Conservation (phyloP, 2,888 invertebrate genomes). For the Gari tellinella region DNA sequence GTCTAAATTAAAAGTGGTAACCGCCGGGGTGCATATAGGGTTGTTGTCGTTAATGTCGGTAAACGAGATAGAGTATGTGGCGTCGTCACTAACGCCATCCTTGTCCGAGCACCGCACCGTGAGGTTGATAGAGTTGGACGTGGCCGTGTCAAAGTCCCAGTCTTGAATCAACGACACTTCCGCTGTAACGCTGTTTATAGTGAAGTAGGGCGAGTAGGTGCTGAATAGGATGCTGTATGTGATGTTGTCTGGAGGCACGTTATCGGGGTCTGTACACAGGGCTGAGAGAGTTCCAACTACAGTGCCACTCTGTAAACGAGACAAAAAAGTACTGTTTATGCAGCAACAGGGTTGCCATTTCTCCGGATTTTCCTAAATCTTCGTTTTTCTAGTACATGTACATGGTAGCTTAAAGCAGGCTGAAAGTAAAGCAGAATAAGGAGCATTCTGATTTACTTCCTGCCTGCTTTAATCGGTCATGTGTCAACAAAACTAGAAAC, state of each 20-base stretch:
- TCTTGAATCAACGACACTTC: conserved; percentile 21
- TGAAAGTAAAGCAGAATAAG: too few species aligned
- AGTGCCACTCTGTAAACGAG: conserved; percentile 30
- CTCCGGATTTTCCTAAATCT: too few species aligned
- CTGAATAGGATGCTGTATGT: conserved; percentile 44
- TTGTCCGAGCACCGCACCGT: conserved; percentile 50
- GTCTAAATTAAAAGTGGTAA: conserved; percentile 25
- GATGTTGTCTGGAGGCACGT: conserved; percentile 24
- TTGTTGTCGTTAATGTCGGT: conserved; percentile 55
- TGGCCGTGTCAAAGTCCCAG: conserved; percentile 45
- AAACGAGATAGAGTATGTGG: conserved; percentile 29
- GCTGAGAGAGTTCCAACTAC: conserved; percentile 34
- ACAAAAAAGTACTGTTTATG: too few species aligned
- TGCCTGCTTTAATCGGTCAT: too few species aligned
- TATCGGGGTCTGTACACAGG: conserved; percentile 48
- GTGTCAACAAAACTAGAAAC: too few species aligned
- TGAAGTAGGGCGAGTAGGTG: conserved; percentile 38
- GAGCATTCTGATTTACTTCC: too few species aligned
- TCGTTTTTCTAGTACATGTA: too few species aligned
- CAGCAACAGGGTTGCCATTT: too few species aligned
- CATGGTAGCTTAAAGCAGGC: too few species aligned
- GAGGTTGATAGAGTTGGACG: conserved; percentile 36
- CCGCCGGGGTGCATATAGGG: conserved; percentile 40
- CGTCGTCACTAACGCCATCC: conserved; percentile 37
- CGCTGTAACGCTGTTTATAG: conserved; percentile 33